These are phyloP conservation scores for Caenorhabditis parvicauda DNA, from an alignment of 2,888 invertebrate species.

Conservation along the genomic window DNA sequence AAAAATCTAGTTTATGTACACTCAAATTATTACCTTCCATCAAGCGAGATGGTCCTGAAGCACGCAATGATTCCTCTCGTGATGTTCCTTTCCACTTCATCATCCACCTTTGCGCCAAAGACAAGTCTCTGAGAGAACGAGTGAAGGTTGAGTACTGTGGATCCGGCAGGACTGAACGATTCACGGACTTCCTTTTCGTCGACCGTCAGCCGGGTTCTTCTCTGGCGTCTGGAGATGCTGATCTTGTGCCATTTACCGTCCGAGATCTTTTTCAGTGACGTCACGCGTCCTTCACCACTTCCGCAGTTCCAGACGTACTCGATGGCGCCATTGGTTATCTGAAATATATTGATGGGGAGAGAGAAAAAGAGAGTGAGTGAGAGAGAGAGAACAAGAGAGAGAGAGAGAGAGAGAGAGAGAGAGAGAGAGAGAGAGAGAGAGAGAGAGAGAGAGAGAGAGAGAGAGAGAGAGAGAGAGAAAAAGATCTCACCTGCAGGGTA, in stretches of 20 bases:
- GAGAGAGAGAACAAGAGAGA: no score
- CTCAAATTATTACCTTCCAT: conserved; percentile 22
- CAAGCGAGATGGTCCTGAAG: conserved; percentile 81
- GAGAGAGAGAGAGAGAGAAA: no score
- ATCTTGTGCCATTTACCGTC: conserved; percentile 82
- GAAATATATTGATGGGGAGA: no score
- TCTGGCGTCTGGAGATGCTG: conserved; percentile 75
- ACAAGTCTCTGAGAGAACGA: conserved; percentile 56
- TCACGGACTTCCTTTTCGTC: conserved; percentile 61
- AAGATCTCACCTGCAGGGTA: conserved; percentile 73
- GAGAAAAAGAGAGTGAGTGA: no score
- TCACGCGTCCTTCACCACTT: conserved; percentile 78
- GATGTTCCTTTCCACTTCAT: conserved; percentile 63
- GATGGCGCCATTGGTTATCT: conserved; percentile 78
- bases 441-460: no score
- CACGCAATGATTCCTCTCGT: conserved; percentile 86
- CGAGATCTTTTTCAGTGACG: conserved; percentile 63
- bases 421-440: no score
- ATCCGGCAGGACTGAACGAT: conserved; percentile 72
- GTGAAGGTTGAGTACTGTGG: conserved; percentile 79
- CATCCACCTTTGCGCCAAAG: conserved; percentile 34
- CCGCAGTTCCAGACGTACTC: conserved; percentile 90
- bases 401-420: no score
- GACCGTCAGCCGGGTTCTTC: conserved; percentile 63
- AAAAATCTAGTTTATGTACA: no score